Evolutionary conservation across 2,888 invertebrate species (phyloP), one percentile per base, ranked within the genome.

Genomic region (Parapristionchus giblindavisi): DNA sequence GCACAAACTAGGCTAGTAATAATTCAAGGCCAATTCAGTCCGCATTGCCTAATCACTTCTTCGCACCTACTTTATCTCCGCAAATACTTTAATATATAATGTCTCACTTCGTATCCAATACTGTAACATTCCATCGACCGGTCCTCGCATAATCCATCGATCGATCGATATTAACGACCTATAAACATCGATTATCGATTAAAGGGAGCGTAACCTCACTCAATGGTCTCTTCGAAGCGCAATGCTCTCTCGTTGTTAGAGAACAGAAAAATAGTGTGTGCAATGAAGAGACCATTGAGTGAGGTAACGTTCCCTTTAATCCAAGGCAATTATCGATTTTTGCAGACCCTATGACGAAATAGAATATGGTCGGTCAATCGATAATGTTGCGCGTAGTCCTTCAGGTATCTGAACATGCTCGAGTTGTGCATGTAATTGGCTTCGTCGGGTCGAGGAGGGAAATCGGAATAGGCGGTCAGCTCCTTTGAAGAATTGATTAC

Each of bases 351-450:
- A 6, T 66, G 65, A 11, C 17, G 24, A 72, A 88, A 85, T 24
- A 79, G 78, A 43, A 88, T 82, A 76, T 83, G 78, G 29, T 85
- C 75, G 11, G 43, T 60, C 11, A 87, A 78, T 21, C 80, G 77
- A 74, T 80, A 85, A 34, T 85, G 80, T 2, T 84, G 76, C n/a
- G 85, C 82, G 75, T 88, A 87, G 63, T 79, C 65, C 24, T 80
- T 72, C 29, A 87, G 77, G 78, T 88, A 78, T 6, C 40, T 21
- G 24, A 21, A 58, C 43, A 72, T 40, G 27, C 85, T 82, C 58
- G 76, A 77, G 79, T 90, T 89, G 58, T 89, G 89, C 88, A 90
- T 87, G 82, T 88, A 90, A 74, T 88, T 88, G 5, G 90, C 89
- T 77, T 85, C 89, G 8, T 89, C 80, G 48, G 84, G 82, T 0